These are phyloP conservation scores for Heliconius ismenius DNA, from an alignment of 2,888 invertebrate genomes.

Conservation along the genomic window DNA sequence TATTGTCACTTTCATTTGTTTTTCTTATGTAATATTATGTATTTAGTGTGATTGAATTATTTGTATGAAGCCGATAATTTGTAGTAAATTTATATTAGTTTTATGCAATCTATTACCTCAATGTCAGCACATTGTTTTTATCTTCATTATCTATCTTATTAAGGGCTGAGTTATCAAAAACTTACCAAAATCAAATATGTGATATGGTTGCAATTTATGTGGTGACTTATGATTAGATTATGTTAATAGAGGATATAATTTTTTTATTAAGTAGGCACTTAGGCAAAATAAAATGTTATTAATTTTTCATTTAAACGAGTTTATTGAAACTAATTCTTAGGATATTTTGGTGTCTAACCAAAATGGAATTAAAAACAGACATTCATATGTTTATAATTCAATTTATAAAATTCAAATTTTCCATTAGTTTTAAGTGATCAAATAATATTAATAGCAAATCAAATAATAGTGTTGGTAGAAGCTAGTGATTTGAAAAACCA, in stretches of 20 bases:
- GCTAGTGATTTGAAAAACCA: not conserved
- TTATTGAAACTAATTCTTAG: not conserved
- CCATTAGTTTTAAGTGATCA: too few species aligned
- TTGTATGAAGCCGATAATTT: not conserved
- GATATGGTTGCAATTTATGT: constrained; percentile 35
- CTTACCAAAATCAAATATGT: constrained; percentile 34
- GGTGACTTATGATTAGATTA: constrained; percentile 25
- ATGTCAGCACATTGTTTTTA: constrained; percentile 36
- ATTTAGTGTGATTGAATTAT: not conserved
- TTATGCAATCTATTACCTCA: constrained; percentile 35
- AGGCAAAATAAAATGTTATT: not conserved
- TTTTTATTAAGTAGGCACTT: not conserved
- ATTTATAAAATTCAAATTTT: too few species aligned
- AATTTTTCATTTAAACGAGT: not conserved
- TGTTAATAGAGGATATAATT: not conserved
- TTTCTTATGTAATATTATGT: not conserved
- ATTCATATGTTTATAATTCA: not conserved
- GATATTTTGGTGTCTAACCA: not conserved
- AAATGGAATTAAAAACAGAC: not conserved
- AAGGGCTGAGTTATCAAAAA: constrained; percentile 34
- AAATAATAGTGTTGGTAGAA: not conserved
- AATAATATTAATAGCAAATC: too few species aligned
- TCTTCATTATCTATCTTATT: constrained; percentile 34
- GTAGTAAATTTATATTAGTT: constrained; percentile 25
- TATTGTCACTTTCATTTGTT: not conserved